These are phyloP conservation scores for Aricia artaxerxes DNA, from an alignment of 2,888 invertebrate genomes.

Conservation along the genomic window DNA sequence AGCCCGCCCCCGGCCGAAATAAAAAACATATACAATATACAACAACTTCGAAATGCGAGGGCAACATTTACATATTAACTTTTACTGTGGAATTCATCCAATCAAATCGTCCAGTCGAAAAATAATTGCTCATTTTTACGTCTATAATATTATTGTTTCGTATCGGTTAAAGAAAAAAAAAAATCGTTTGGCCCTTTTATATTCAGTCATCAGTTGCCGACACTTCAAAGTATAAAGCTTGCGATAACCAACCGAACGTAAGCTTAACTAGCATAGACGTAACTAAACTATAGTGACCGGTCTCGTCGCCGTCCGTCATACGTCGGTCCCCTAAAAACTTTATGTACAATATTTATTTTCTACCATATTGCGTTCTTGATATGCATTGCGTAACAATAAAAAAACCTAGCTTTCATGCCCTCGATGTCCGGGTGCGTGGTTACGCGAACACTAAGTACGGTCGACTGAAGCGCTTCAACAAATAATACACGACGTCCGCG, in stretches of 20 bases:
- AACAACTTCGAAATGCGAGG: slow-evolving; percentile 73
- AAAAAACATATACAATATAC: slow-evolving; percentile 58
- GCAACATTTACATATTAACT: slow-evolving; percentile 51
- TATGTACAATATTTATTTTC: slow-evolving; percentile 80
- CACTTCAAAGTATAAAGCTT: slow-evolving; percentile 69
- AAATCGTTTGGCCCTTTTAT: slow-evolving; percentile 71
- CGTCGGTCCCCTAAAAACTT: slow-evolving; percentile 68
- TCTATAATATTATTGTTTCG: slow-evolving; percentile 39
- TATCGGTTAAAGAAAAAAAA: slow-evolving; percentile 47
- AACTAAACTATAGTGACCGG: slow-evolving; percentile 77
- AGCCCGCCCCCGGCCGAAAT: slow-evolving; percentile 53
- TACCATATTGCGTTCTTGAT: slow-evolving; percentile 81
- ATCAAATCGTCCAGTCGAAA: slow-evolving; percentile 64
- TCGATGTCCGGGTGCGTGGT: slow-evolving; percentile 60
- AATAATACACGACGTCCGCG: slow-evolving; percentile 71
- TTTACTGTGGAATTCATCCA: slow-evolving; percentile 52
- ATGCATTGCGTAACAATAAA: slow-evolving; percentile 81
- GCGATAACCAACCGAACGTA: slow-evolving; percentile 72
- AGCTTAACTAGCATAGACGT: slow-evolving; percentile 77
- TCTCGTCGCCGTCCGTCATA: slow-evolving; percentile 75
- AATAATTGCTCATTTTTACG: slow-evolving; percentile 52
- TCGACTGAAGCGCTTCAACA: slow-evolving; percentile 73
- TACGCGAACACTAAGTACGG: slow-evolving; percentile 68
- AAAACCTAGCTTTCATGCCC: slow-evolving; percentile 77
- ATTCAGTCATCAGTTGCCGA: slow-evolving; percentile 76